A percentile compares a stretch with the other conserved stretches of the same genome.
phyloP scores from a whole-genome alignment of 2,113 vertebrate genomes.

The Platichthys stellatus region DNA sequence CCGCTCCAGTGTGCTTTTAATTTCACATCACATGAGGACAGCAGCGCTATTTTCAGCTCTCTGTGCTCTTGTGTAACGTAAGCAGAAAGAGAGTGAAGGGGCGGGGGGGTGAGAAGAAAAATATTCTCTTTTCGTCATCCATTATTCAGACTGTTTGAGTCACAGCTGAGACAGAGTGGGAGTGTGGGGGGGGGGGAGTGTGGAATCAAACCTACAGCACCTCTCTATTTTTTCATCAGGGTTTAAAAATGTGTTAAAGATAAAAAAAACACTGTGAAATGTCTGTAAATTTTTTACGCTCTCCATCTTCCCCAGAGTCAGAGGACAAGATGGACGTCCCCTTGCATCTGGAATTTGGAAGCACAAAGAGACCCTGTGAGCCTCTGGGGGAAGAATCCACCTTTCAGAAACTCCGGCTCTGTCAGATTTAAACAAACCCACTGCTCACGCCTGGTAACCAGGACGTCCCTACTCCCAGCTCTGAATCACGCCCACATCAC shows the following conservation, averaged over 20 bases:
- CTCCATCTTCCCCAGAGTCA: not conserved
- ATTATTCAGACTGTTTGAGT: constrained; percentile 76
- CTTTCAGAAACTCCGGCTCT: not conserved
- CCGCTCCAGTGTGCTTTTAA: constrained; percentile 72
- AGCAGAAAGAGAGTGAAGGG: constrained; percentile 49
- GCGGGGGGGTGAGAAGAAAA: constrained; percentile 15
- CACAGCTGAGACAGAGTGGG: constrained; percentile 43
- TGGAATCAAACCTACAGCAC: not conserved
- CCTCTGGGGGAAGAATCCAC: not conserved
- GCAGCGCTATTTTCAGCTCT: constrained; percentile 71
- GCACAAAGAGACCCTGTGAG: no score
- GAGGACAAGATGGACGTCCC: not conserved
- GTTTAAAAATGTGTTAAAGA: no score
- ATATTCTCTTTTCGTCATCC: constrained; percentile 65
- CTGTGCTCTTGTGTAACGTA: constrained; percentile 64
- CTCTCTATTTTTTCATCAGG: not conserved
- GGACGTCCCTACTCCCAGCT: not conserved
- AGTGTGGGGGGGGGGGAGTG: constrained; percentile 5
- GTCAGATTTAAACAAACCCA: not conserved
- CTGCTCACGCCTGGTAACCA: not conserved
- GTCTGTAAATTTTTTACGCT: not conserved
- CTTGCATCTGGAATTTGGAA: not conserved
- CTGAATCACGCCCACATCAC: not conserved
- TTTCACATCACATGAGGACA: constrained; percentile 65
- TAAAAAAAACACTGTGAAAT: no score